Conservation (phyloP, 2,113 vertebrate genomes). For the Platanista minor region DNA sequence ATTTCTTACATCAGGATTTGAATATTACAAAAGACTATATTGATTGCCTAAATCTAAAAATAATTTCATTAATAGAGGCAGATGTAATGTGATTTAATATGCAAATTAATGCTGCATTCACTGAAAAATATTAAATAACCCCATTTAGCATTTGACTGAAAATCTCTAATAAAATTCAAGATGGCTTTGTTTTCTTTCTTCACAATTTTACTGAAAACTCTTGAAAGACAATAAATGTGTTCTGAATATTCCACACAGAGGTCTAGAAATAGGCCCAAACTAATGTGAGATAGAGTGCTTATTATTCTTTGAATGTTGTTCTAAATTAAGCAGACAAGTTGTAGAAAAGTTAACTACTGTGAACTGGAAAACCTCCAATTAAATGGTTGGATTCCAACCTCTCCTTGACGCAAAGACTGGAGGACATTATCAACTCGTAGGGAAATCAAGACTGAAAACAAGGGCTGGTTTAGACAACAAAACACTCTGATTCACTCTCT, state of each 20-base stretch:
- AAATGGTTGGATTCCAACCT: conserved; percentile 58
- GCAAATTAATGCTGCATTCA: conserved; percentile 39
- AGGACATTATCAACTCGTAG: conserved; percentile 19
- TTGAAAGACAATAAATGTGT: conserved; percentile 43
- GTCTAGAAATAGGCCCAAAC: conserved; percentile 51
- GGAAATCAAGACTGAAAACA: conserved; percentile 25
- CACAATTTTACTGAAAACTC: conserved; percentile 36
- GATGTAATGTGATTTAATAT: conserved; percentile 54
- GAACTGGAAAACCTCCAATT: conserved; percentile 70
- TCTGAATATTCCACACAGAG: not conserved
- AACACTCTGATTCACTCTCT: conserved; percentile 50
- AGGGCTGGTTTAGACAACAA: conserved; percentile 37
- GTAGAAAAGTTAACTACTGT: conserved; percentile 58
- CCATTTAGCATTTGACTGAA: conserved; percentile 28
- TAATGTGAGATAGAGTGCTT: conserved; percentile 43
- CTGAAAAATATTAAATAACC: conserved; percentile 31
- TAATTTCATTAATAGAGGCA: conserved; percentile 48
- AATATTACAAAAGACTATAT: conserved; percentile 17
- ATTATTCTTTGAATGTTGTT: conserved; percentile 64
- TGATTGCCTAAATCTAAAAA: conserved; percentile 57
- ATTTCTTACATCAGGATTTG: conserved; percentile 21
- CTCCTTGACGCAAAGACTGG: conserved; percentile 33
- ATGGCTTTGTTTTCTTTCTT: not conserved
- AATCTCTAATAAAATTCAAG: conserved; percentile 40
- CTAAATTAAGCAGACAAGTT: conserved; percentile 66